phyloP scores from a whole-genome alignment of 1,140 invertebrate species.

The Drosophila biarmipes region DNA sequence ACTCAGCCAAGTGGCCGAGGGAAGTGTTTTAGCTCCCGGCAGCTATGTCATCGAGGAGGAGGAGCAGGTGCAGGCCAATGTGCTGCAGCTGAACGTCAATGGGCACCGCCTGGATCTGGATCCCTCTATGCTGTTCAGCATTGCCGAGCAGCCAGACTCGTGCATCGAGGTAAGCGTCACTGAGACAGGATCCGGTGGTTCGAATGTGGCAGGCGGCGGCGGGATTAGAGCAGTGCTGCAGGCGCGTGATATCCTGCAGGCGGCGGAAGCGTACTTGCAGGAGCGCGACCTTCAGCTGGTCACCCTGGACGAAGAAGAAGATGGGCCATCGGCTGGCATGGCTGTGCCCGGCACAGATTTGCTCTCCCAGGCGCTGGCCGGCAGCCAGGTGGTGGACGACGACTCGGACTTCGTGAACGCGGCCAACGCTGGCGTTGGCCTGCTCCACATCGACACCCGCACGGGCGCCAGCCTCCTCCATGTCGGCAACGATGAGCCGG shows the following conservation, averaged over 20 bases:
- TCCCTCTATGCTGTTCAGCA: conserved; percentile 61
- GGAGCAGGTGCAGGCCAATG: conserved; percentile 45
- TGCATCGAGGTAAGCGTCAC: conserved; percentile 40
- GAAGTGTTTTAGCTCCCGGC: not conserved
- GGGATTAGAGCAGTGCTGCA: conserved; percentile 34
- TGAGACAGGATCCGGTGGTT: conserved; percentile 37
- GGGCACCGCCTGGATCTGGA: conserved; percentile 62
- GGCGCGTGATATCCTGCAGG: conserved; percentile 57
- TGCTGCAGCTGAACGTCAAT: conserved; percentile 56
- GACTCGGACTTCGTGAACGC: conserved; percentile 33
- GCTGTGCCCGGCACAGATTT: conserved; percentile 86
- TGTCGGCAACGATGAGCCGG: not conserved
- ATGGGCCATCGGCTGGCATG: not conserved
- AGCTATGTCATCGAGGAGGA: conserved; percentile 14
- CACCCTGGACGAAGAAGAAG: conserved; percentile 35
- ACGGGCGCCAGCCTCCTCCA: not conserved
- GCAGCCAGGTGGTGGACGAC: conserved; percentile 43
- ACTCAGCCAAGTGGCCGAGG: conserved; percentile 51
- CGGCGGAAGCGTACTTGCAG: conserved; percentile 66
- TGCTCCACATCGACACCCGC: conserved; percentile 70
- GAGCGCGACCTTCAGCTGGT: conserved; percentile 67
- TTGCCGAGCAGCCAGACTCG: conserved; percentile 60
- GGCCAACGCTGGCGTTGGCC: conserved; percentile 43
- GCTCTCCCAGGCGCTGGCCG: conserved; percentile 89
- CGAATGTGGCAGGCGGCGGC: conserved; percentile 17